Percentiles rank a stretch among this genome's conserved stretches.
Conservation (phyloP, 2,888 invertebrate species). For the Cheilosia vulpina region DNA sequence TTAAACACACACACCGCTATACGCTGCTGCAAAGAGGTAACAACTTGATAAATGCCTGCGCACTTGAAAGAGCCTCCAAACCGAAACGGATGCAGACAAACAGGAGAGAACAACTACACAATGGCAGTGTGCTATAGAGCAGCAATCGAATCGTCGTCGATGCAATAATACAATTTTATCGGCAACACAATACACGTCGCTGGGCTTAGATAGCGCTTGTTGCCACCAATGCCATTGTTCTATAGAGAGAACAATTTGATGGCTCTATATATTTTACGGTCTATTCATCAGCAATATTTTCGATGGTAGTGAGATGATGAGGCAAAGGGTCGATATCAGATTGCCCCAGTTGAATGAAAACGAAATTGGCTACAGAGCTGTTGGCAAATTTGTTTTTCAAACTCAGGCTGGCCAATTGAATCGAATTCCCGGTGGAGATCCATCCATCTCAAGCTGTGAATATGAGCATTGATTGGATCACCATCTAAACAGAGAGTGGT, state of each 20-base stretch:
- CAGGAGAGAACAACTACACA: background rate
- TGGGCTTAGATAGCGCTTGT: constrained; percentile 41
- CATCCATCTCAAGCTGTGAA: too few species aligned
- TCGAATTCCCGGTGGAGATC: too few species aligned
- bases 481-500: too few species aligned
- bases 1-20: constrained; percentile 21
- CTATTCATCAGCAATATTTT: constrained; percentile 39
- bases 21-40: constrained; percentile 49
- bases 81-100: background rate
- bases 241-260: constrained; percentile 65
- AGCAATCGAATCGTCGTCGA: constrained; percentile 57
- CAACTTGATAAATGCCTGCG: constrained; percentile 69
- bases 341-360: constrained; percentile 18
- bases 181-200: constrained; percentile 47
- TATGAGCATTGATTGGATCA: too few species aligned
- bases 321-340: background rate
- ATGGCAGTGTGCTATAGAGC: constrained; percentile 35
- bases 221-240: constrained; percentile 67
- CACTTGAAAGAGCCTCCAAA: constrained; percentile 47
- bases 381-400: too few species aligned
- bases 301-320: background rate
- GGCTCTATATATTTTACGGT: constrained; percentile 63
- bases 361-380: too few species aligned
- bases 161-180: constrained; percentile 62
- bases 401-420: too few species aligned